These are phyloP conservation scores for Pelosia muscerda DNA, from an alignment of 2,888 invertebrate species.

Conservation along the genomic window DNA sequence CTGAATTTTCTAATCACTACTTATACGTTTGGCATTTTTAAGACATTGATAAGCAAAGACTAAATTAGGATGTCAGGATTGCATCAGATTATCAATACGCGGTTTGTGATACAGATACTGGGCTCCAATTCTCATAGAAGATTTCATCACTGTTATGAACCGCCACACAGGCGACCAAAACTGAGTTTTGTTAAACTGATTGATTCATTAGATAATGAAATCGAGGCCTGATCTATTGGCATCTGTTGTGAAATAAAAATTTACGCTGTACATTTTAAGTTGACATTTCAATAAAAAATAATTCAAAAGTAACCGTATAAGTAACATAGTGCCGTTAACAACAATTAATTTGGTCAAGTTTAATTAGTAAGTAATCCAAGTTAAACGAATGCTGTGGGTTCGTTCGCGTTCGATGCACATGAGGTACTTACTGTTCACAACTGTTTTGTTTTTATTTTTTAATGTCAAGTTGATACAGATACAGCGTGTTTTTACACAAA, in stretches of 20 bases:
- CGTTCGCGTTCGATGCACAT: slow-evolving; percentile 2
- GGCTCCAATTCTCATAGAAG: too few relatives aligned
- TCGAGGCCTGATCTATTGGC: background rate
- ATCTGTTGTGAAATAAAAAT: background rate
- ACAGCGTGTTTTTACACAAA: background rate
- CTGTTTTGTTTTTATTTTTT: slow-evolving; percentile 2
- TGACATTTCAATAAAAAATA: background rate
- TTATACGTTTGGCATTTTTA: background rate
- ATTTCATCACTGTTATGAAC: too few relatives aligned
- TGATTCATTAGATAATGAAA: too few relatives aligned
- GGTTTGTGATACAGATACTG: too few relatives aligned
- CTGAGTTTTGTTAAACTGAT: too few relatives aligned
- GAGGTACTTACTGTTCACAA: background rate
- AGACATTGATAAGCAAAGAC: background rate
- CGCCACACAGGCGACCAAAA: too few relatives aligned
- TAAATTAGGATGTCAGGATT: background rate
- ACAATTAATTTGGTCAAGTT: background rate
- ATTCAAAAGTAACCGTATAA: background rate
- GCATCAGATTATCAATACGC: background rate
- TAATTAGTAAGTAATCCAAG: background rate
- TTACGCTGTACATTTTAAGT: background rate
- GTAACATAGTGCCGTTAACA: background rate
- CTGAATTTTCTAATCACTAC: background rate
- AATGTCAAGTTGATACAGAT: background rate
- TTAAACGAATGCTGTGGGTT: background rate